These are phyloP conservation scores for Diplodus sargus DNA, from an alignment of 2,797 vertebrate genomes.

Conservation along the genomic window DNA sequence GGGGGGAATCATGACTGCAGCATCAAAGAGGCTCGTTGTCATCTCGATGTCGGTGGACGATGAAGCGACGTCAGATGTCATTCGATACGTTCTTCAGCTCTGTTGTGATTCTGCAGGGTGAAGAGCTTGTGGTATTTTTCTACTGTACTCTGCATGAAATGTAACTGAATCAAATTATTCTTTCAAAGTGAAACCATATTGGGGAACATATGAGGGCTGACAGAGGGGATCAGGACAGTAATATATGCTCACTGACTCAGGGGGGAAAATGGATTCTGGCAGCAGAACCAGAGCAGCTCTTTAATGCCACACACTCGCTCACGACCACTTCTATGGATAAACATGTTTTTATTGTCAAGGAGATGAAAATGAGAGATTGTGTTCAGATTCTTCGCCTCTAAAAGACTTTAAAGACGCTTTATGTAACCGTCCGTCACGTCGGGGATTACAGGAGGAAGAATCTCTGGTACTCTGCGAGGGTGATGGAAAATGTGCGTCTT, in stretches of 20 bases:
- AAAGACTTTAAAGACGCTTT: background rate
- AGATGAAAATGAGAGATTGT: conserved; percentile 39
- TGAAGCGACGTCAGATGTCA: background rate
- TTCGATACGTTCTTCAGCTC: background rate
- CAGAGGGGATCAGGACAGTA: conserved; percentile 64
- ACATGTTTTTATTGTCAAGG: conserved; percentile 63
- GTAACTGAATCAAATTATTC: conserved; percentile 42
- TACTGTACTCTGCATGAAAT: conserved; percentile 24
- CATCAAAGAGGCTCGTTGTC: background rate
- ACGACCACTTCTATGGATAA: conserved; percentile 47
- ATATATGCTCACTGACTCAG: conserved; percentile 57
- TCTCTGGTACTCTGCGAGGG: background rate
- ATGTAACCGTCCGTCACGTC: background rate
- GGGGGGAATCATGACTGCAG: background rate
- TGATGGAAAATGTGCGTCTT: background rate
- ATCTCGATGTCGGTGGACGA: background rate
- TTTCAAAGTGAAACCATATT: conserved; percentile 54
- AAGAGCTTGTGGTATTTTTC: background rate
- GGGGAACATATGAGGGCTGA: conserved; percentile 54
- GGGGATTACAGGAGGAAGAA: background rate
- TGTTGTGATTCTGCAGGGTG: conserved; percentile 25
- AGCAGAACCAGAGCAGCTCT: conserved; percentile 39
- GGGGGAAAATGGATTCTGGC: conserved; percentile 60
- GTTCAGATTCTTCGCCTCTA: background rate
- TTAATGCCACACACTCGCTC: conserved; percentile 46